phyloP scores from a whole-genome alignment of 2,888 invertebrate species.

The Exephanes ischioxanthus region DNA sequence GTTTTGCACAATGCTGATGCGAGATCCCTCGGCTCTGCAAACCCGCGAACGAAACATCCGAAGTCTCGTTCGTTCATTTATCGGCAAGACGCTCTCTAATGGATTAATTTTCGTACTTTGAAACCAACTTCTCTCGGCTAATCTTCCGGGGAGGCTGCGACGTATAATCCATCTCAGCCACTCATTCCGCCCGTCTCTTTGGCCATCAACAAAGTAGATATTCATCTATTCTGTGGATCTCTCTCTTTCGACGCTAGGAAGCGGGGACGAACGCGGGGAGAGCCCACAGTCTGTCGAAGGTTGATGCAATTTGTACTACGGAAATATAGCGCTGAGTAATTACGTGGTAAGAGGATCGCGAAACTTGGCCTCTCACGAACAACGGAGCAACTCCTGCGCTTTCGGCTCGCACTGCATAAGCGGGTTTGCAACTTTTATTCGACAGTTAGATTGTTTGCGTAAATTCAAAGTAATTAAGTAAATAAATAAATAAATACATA shows the following conservation, averaged over 20 bases:
- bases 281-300: background rate
- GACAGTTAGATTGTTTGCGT: background rate
- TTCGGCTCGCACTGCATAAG: background rate
- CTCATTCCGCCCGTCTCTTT: background rate
- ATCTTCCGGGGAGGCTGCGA: background rate
- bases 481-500: background rate
- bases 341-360: constrained; percentile 36
- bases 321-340: constrained; percentile 38
- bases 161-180: background rate
- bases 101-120: constrained; percentile 1
- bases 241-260: background rate
- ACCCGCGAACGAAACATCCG: background rate
- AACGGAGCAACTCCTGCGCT: background rate
- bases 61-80: background rate
- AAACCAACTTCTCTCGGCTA: background rate
- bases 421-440: background rate
- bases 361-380: constrained; percentile 9
- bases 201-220: background rate
- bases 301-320: background rate
- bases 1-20: background rate
- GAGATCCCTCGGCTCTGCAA: background rate
- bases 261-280: background rate
- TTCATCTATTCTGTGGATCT: background rate
- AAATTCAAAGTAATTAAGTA: background rate
- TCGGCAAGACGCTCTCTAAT: background rate